Evolutionary conservation across 2,888 invertebrate species (phyloP).

Genomic region (Lycocerus yunnanus): DNA sequence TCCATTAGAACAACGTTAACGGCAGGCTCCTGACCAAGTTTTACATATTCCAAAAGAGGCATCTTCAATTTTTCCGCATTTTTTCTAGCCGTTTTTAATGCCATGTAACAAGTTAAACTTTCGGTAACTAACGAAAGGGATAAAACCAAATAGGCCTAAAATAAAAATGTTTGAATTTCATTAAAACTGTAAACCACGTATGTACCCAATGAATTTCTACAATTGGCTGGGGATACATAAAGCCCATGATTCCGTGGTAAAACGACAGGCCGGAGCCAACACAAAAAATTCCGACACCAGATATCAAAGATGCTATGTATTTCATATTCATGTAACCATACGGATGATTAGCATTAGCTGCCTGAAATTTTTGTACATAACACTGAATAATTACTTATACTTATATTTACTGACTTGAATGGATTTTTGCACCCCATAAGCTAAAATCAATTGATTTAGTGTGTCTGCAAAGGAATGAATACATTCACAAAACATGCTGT

Average conservation of each 20-base stretch:
- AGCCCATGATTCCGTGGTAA: conserved; percentile 92
- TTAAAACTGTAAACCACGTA: neutral
- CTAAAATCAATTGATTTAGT: conserved; percentile 91
- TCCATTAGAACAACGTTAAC: conserved; percentile 97
- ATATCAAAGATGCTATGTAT: conserved; percentile 95
- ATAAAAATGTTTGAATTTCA: neutral
- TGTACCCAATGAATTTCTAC: conserved; percentile 87
- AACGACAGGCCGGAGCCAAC: conserved; percentile 94
- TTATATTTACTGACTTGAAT: conserved; percentile 66
- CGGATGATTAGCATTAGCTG: conserved; percentile 83
- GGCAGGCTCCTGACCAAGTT: conserved; percentile 88
- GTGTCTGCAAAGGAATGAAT: conserved; percentile 97
- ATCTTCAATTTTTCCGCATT: conserved; percentile 80
- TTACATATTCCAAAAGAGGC: conserved; percentile 45
- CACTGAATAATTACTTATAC: neutral
- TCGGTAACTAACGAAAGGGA: conserved; percentile 88
- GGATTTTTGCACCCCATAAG: conserved; percentile 94
- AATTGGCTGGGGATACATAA: conserved; percentile 79
- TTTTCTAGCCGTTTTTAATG: conserved; percentile 82
- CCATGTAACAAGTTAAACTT: conserved; percentile 88
- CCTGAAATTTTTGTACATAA: conserved; percentile 39
- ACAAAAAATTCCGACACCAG: conserved; percentile 98
- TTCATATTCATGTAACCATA: conserved; percentile 97
- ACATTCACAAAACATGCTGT: conserved; percentile 95
- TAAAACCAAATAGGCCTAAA: conserved; percentile 84